A percentile compares a stretch with the other conserved stretches of the same genome.
These are phyloP conservation scores for Leptinotarsa haldemani DNA, from an alignment of 2,888 invertebrate genomes.

Conservation along the genomic window DNA sequence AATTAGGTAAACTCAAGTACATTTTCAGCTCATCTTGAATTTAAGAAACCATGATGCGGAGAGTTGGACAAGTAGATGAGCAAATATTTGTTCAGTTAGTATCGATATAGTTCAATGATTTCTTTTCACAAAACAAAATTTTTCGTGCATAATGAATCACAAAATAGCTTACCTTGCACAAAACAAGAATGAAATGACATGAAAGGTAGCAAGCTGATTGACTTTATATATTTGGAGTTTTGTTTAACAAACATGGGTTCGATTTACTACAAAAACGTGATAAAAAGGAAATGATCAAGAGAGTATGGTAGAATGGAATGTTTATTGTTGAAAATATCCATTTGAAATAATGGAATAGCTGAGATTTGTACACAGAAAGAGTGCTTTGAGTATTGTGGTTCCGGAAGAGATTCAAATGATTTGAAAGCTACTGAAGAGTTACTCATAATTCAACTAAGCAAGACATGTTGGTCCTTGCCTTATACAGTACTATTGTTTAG, in stretches of 20 bases:
- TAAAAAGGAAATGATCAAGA: background rate
- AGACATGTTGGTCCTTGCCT: too few relatives aligned
- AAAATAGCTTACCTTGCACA: constrained; percentile 41
- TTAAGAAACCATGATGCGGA: too few relatives aligned
- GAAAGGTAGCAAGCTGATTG: constrained; percentile 33
- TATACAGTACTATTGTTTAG: too few relatives aligned
- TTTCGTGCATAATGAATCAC: background rate
- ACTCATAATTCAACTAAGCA: too few relatives aligned
- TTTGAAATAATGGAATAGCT: background rate
- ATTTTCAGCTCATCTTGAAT: too few relatives aligned
- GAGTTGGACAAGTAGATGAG: too few relatives aligned
- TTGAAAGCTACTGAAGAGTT: too few relatives aligned
- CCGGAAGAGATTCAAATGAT: background rate
- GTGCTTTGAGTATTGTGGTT: background rate
- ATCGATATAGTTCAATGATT: too few relatives aligned
- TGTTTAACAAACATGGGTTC: constrained; percentile 38
- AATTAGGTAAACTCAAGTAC: too few relatives aligned
- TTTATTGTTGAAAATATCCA: constrained; percentile 13
- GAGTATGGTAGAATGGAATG: constrained; percentile 19
- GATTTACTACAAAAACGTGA: constrained; percentile 34
- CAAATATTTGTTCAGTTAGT: too few relatives aligned
- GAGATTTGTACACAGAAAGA: background rate
- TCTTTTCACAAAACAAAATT: background rate
- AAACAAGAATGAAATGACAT: constrained; percentile 47
- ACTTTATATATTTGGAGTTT: constrained; percentile 43